Evolutionary conservation across 2,113 vertebrate genomes (phyloP), one percentile per base, ranked within the genome.

Genomic region (Caretta caretta): DNA sequence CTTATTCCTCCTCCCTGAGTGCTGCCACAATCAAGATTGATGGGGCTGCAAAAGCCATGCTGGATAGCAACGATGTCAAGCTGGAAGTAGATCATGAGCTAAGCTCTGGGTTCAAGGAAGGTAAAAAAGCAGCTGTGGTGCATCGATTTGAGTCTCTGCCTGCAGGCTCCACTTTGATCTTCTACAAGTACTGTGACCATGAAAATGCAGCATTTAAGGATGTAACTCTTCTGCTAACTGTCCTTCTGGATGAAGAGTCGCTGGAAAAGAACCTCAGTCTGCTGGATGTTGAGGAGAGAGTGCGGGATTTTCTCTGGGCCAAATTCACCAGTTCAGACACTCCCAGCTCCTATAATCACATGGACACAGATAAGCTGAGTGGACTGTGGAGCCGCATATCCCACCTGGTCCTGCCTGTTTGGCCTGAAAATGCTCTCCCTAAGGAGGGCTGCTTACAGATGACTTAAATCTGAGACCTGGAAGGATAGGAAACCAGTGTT

Each of bases 141-240:
- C 99, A 99, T 86, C 99, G 98, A 8, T 99, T 99, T 0, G 99
- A 99, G 89, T 98, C 98, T 0, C 98, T 99, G 83, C 99, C 99
- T 9, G 99, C 99, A 16, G 98, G 98, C 53, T 99, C 99, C 90
- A 99, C 99, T 1, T 92, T 99, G 1, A 99, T 99, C 95, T 99
- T 99, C 85, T 99, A 99, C 92, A 99, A 99, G 96, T 99, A 99
- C 87, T 99, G 99, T 80, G 99, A 99, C 95, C 99, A 99, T 1
- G 99, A 99, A 85, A 99, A 99, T 0, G 99, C 99, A 0, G 99
- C 99, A 0, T 99, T 98, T 94, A 99, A 99, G 94, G 98, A 98
- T 0, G 99, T 99, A 9, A 98, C 98, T 72, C 97, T 99, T 46
- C 96, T 99, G 72, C 98, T 99, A 85, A 99, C 99, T 0, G 98